A percentile compares a stretch with the other conserved stretches of the same genome.
phyloP scores from a whole-genome alignment of 2,797 vertebrate species.

The Carapus acus region DNA sequence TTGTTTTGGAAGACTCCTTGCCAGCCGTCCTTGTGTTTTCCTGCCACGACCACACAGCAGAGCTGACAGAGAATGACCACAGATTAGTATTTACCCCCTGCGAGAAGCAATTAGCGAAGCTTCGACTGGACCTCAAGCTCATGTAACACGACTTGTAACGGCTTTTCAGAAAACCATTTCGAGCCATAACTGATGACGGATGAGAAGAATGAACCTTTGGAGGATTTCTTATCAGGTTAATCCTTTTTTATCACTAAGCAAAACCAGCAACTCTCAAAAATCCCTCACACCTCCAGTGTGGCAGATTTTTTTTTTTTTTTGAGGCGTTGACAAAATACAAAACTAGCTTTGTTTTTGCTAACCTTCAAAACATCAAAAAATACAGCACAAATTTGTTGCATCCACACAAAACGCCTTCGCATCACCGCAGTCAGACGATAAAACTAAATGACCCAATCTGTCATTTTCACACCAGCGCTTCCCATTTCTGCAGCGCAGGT shows the following conservation, averaged over 20 bases:
- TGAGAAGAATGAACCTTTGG: not conserved
- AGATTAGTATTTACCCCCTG: constrained; percentile 1
- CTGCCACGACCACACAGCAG: not conserved
- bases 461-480: too few relatives aligned
- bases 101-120: not conserved
- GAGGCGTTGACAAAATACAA: too few relatives aligned
- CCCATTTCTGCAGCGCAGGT: too few relatives aligned
- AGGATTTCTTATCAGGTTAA: not conserved
- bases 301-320: too few relatives aligned
- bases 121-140: not conserved
- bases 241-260: constrained; percentile 1
- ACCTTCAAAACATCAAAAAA: constrained; percentile 9
- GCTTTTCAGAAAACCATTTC: not conserved
- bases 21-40: constrained; percentile 1
- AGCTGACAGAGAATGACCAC: constrained; percentile 6
- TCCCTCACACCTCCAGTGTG: too few relatives aligned
- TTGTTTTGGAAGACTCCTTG: not conserved
- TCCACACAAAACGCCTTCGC: too few relatives aligned
- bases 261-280: too few relatives aligned
- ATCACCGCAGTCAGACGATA: too few relatives aligned
- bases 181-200: not conserved
- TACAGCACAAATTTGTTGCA: not conserved
- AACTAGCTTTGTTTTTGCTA: constrained; percentile 6
- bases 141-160: not conserved
- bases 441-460: too few relatives aligned